These are phyloP conservation scores for Tetranychus truncatus DNA, from an alignment of 2,888 invertebrate genomes.

Conservation along the genomic window DNA sequence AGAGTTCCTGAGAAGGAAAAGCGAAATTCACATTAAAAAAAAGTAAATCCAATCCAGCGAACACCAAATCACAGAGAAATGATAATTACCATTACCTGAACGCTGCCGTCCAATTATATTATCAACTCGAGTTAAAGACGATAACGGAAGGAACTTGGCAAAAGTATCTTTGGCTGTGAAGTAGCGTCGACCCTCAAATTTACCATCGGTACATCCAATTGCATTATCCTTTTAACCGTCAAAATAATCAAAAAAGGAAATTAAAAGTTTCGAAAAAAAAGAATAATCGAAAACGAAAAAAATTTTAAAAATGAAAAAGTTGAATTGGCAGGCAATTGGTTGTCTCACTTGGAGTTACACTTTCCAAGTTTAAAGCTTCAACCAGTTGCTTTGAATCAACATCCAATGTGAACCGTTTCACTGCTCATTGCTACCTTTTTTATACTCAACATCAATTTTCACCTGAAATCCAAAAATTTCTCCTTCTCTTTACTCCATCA, in stretches of 20 bases:
- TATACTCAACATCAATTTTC: no score
- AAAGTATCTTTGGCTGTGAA: constrained; percentile 34
- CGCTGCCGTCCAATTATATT: constrained; percentile 22
- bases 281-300: not conserved
- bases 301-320: not conserved
- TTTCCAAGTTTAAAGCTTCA: no score
- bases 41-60: not conserved
- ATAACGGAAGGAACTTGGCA: constrained; percentile 36
- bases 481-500: not conserved
- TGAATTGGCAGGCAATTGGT: no score
- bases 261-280: not conserved
- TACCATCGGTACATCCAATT: constrained; percentile 37
- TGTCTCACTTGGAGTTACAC: no score
- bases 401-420: no score
- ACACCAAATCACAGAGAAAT: no score
- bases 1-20: constrained; percentile 18
- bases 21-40: no score
- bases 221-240: constrained; percentile 33
- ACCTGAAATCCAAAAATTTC: not conserved
- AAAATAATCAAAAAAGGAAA: not conserved
- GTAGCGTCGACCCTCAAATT: constrained; percentile 34
- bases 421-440: no score
- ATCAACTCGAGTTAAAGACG: constrained; percentile 33
- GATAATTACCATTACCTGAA: constrained; percentile 15
- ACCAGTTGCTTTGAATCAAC: no score